These are phyloP conservation scores for Hedychridium roseum DNA, from an alignment of 2,888 invertebrate genomes.

Conservation along the genomic window DNA sequence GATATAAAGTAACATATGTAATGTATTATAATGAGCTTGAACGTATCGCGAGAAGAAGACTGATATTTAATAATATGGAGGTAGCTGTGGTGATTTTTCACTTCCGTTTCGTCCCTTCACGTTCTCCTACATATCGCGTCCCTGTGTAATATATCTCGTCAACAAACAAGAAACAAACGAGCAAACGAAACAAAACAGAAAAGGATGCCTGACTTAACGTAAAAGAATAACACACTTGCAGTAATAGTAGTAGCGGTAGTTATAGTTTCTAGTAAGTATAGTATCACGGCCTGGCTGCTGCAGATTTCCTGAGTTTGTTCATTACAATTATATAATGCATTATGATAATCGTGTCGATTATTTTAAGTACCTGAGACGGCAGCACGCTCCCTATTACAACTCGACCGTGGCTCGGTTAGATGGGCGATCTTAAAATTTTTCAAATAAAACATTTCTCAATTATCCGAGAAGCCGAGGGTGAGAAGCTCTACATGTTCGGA, in stretches of 20 bases:
- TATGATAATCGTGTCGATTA: constrained; percentile 41
- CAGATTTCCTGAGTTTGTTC: constrained; percentile 63
- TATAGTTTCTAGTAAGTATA: constrained; percentile 57
- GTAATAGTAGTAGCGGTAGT: constrained; percentile 39
- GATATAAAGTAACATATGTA: too few relatives aligned
- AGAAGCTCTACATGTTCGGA: too few relatives aligned
- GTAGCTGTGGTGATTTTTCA: constrained; percentile 58
- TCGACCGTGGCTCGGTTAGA: too few relatives aligned
- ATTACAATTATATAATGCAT: constrained; percentile 52
- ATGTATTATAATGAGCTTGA: too few relatives aligned
- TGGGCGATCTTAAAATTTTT: too few relatives aligned
- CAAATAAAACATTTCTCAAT: too few relatives aligned
- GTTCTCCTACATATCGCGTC: constrained; percentile 37
- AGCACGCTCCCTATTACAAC: constrained; percentile 31
- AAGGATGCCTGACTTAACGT: constrained; percentile 23
- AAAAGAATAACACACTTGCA: constrained; percentile 31
- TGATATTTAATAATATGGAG: constrained; percentile 57
- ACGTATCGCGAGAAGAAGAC: constrained; percentile 50
- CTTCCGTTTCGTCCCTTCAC: background rate
- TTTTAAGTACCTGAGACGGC: constrained; percentile 51
- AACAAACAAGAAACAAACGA: constrained; percentile 52
- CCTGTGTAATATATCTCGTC: too few relatives aligned
- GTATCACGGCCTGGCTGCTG: constrained; percentile 65
- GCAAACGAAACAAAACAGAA: constrained; percentile 48
- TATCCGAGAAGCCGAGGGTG: too few relatives aligned